Evolutionary conservation across 2,113 vertebrate species (phyloP).

Genomic region (Solea solea): DNA sequence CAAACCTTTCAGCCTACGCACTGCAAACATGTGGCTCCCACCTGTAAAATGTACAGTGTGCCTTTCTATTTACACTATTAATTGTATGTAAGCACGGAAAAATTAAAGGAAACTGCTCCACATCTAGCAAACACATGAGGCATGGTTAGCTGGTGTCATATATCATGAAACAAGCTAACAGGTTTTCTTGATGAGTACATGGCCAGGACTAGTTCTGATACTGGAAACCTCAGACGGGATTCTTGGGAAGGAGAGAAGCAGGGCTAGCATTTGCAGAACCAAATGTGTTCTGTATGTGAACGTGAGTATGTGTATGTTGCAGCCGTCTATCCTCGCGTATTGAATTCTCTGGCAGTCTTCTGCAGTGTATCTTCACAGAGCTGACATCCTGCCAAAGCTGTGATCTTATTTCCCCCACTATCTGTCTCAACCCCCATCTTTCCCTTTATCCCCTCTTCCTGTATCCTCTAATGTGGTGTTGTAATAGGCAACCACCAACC

Average conservation of each 20-base stretch:
- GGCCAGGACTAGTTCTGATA: conserved; percentile 41
- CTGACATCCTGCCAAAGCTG: conserved; percentile 73
- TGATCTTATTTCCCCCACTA: conserved; percentile 39
- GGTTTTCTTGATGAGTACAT: conserved; percentile 38
- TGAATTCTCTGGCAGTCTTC: conserved; percentile 62
- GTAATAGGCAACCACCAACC: conserved; percentile 38
- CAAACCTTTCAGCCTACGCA: conserved; percentile 1
- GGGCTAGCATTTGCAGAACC: conserved; percentile 68
- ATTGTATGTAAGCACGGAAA: conserved; percentile 10
- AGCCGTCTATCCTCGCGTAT: conserved; percentile 60
- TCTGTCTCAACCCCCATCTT: conserved; percentile 51
- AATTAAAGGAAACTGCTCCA: conserved; percentile 11
- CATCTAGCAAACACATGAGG: conserved; percentile 25
- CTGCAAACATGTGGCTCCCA: background rate
- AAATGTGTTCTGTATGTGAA: conserved; percentile 51
- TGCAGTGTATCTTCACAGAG: conserved; percentile 58
- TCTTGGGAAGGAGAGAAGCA: conserved; percentile 47
- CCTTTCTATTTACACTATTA: conserved; percentile 4
- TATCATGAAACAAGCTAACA: conserved; percentile 27
- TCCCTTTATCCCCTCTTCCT: conserved; percentile 44
- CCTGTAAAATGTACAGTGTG: background rate
- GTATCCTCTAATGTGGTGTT: conserved; percentile 44
- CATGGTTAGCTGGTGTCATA: conserved; percentile 16
- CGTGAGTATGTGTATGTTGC: conserved; percentile 23
- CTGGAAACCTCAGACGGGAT: conserved; percentile 59